phyloP scores from a whole-genome alignment of 2,797 vertebrate species.

The Alcedo quadribrachys region DNA sequence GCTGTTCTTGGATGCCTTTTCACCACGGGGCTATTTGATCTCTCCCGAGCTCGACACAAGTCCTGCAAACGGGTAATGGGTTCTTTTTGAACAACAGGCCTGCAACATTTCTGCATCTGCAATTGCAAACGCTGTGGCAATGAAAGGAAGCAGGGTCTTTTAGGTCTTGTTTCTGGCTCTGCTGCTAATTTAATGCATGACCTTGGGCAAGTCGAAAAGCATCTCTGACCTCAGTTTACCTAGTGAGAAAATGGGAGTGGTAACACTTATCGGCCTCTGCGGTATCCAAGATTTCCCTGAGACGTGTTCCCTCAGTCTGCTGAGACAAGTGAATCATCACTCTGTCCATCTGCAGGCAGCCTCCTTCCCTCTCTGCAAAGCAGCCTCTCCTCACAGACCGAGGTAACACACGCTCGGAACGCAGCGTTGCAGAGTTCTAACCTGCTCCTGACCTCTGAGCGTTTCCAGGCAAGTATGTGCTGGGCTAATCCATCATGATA shows the following conservation, averaged over 20 bases:
- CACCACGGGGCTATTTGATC: conserved; percentile 37
- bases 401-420: not conserved
- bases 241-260: conserved; percentile 48
- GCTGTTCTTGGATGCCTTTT: conserved; percentile 29
- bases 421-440: not conserved
- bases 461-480: not conserved
- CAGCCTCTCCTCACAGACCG: accelerated
- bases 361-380: not conserved
- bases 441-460: not conserved
- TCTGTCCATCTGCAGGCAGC: not conserved
- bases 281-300: not conserved
- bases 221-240: conserved; percentile 58
- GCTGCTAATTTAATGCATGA: conserved; percentile 24
- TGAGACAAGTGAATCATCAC: not conserved
- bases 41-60: not conserved
- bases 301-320: not conserved
- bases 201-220: conserved; percentile 42
- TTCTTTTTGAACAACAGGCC: conserved; percentile 29
- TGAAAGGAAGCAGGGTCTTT: conserved; percentile 17
- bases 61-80: not conserved
- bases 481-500: conserved; percentile 18
- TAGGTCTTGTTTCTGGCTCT: conserved; percentile 49
- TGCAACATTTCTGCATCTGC: conserved; percentile 20
- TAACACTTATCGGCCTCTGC: not conserved
- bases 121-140: not conserved